Evolutionary conservation across 2,888 invertebrate genomes (phyloP), one percentile per base, ranked within the genome.

Genomic region (Acleris literana): DNA sequence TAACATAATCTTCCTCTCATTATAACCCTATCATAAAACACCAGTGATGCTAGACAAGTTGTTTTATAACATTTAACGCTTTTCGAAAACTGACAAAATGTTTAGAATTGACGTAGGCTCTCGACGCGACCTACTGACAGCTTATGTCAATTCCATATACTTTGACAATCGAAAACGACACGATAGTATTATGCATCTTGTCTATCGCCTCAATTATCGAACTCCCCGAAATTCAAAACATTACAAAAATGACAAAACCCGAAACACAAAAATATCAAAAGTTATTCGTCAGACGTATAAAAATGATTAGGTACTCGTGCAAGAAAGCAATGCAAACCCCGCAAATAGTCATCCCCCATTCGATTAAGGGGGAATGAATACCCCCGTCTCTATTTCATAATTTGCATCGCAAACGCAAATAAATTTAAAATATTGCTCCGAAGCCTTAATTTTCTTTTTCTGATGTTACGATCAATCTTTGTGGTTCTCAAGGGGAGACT

Each of bases 331-430:
- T 57, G 57, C 56, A 66, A 66, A 43, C 60, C 65, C 57, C 56
- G 18, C 48, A 61, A 33, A 62, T 57, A 66, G 56, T 62, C 66
- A 57, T 63, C 58, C 69, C 67, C 64, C 58, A 68, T 64, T 68
- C 68, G 64, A 64, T 68, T 69, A 68, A 59, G 57, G 57, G 68
- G 56, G 33, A 52, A 63, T 48, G 53, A 63, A 54, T 60, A 51
- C 60, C 59, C 67, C 63, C 49, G 55, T 61, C 69, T 68, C 69
- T 69, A 68, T 69, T 69, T 69, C 69, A 69, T 64, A 69, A 69
- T 69, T 69, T 69, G 69, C 69, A 69, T 69, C 54, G 64, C 69
- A 61, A 58, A 68, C 63, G 68, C 49, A 62, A 69, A 69, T 68
- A 68, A 68, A 69, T 68, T 69, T 69, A 68, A 68, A 69, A 64